These are phyloP conservation scores for Centropristis striata DNA, from an alignment of 2,113 vertebrate species.

Conservation along the genomic window DNA sequence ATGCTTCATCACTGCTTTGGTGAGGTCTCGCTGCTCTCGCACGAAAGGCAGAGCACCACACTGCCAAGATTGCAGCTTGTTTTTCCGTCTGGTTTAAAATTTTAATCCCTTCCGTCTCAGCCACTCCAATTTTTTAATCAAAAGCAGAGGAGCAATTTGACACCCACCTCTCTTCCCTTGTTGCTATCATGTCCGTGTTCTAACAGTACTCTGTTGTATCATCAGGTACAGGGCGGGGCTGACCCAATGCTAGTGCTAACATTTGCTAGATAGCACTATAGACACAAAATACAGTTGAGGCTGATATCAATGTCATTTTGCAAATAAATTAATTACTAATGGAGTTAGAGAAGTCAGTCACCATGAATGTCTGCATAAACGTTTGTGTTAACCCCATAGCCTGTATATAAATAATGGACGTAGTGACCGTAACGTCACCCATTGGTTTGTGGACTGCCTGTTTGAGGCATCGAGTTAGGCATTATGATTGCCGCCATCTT, in stretches of 20 bases:
- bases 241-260: background rate
- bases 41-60: conserved; percentile 18
- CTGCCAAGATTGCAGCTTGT: conserved; percentile 46
- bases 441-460: no score
- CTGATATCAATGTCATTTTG: background rate
- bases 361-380: no score
- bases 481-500: no score
- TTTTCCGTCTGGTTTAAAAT: conserved; percentile 49
- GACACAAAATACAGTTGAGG: background rate
- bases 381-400: no score
- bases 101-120: conserved; percentile 39
- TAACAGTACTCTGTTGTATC: conserved; percentile 1
- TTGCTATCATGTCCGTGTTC: background rate
- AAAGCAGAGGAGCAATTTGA: conserved; percentile 57
- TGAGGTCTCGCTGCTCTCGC: conserved; percentile 38
- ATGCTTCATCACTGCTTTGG: conserved; percentile 7
- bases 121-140: conserved; percentile 68
- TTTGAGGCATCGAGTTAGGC: no score
- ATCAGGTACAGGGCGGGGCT: background rate
- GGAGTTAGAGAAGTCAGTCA: no score
- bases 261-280: background rate
- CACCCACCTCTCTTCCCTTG: conserved; percentile 1
- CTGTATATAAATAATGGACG: no score
- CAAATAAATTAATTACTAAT: no score
- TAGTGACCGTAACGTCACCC: no score